These are phyloP conservation scores for Silurus meridionalis DNA, from an alignment of 2,113 vertebrate species.

Conservation along the genomic window DNA sequence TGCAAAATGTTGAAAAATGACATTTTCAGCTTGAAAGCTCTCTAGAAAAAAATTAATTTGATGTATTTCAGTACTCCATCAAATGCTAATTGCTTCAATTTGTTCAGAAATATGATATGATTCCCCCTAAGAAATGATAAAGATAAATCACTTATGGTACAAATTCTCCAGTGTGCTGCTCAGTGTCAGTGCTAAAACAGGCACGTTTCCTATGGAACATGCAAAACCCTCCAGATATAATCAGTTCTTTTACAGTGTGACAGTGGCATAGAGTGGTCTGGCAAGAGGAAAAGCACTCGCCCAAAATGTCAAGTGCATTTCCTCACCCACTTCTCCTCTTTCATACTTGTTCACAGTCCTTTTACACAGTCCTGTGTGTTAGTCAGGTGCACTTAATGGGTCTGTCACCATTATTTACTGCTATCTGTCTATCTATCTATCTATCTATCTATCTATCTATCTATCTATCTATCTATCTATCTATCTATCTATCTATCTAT, in stretches of 20 bases:
- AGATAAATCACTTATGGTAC: conserved; percentile 44
- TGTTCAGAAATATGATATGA: conserved; percentile 48
- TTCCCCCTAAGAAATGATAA: conserved; percentile 9
- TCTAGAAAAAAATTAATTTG: conserved; percentile 51
- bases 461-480: neutral
- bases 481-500: neutral
- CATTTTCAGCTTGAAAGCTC: neutral
- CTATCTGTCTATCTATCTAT: conserved; percentile 1
- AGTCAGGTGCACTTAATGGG: neutral
- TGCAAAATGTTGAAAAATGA: no score
- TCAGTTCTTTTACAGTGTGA: conserved; percentile 4
- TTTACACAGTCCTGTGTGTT: neutral
- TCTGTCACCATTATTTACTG: conserved; percentile 10
- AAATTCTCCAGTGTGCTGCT: conserved; percentile 12
- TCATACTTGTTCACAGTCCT: neutral
- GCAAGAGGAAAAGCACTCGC: conserved; percentile 15
- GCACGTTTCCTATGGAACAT: conserved; percentile 19
- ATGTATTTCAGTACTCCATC: conserved; percentile 52
- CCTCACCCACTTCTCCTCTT: conserved; percentile 16
- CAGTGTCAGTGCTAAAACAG: conserved; percentile 1
- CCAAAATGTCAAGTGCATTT: conserved; percentile 39
- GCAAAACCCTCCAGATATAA: conserved; percentile 23
- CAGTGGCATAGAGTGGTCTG: neutral
- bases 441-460: neutral
- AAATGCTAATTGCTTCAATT: conserved; percentile 56